A percentile compares a stretch with the other conserved stretches of the same genome.
Conservation (phyloP, 2,113 vertebrate species). For the Gymnogyps californianus region DNA sequence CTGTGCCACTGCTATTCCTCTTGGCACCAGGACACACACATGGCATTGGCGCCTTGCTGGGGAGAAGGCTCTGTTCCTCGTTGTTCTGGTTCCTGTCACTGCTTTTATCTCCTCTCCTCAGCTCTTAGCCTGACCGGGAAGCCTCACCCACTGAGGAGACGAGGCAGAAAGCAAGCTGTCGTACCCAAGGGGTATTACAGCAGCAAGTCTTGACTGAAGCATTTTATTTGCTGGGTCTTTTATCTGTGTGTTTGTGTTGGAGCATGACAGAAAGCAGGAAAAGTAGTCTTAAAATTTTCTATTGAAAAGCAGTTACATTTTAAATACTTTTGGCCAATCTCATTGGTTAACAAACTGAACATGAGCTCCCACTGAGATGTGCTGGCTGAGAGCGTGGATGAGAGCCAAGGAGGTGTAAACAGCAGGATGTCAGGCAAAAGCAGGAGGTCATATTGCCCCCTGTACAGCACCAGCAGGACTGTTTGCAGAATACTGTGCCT, state of each 20-base stretch:
- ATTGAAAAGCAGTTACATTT: background rate
- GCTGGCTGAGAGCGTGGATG: background rate
- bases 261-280: background rate
- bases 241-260: background rate
- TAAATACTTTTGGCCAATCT: background rate
- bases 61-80: background rate
- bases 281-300: background rate
- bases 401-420: background rate
- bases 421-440: background rate
- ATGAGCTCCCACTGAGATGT: background rate
- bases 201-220: background rate
- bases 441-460: background rate
- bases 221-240: background rate
- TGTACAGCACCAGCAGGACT: background rate
- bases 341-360: background rate
- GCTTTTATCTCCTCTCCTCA: background rate
- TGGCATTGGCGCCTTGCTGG: background rate
- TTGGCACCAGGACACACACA: accelerated
- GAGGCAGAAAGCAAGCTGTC: background rate
- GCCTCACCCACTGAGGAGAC: background rate
- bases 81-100: background rate
- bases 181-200: background rate
- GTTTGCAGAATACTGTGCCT: background rate
- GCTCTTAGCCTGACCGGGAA: background rate
- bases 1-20: background rate